Base-by-base conservation (phyloP, 2,797 vertebrate species). In the Anas flavirostris region DNA sequence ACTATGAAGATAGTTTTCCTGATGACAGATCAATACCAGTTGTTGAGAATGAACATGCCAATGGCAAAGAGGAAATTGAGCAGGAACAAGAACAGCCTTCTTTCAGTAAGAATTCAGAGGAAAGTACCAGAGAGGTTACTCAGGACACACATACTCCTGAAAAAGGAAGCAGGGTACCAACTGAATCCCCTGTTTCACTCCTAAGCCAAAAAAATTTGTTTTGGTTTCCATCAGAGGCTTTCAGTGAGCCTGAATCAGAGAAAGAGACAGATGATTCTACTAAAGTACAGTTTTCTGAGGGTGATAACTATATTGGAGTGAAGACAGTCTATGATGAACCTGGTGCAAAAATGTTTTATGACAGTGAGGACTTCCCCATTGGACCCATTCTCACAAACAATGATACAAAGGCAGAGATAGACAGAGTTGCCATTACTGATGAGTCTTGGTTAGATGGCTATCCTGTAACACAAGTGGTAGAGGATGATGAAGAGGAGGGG, bases 381-480 rank as follows among this genome's bases (percentile, higher is more conserved):
- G 97, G 93, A 22, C 98, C 98, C 1, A 67, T 96, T 28, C 89
- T 97, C 58, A 95, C 80, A 33, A 90, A 92, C 50, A 99, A 98
- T 6, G 62, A 93, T 37, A 98, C 98, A 55, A 97, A 97, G 88
- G 91, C 55, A 37, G 92, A 52, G 1, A 97, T 95, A 63, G 95
- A 96, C 28, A 82, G 93, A n/a, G 92, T 95, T 72, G 95, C 97
- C 83, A 98, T 98, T 92, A 98, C 98, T 3, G 98, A 98, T 0
- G 98, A 98, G 28, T 98, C 99, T 1, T 99, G 99, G 99, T 86
- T 99, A 60, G 99, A 99, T 6, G 99, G 99, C 70, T 99, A 99
- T 91, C 98, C 99, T 17, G 98, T 99, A 64, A 97, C 97, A 7
- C 97, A 98, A 69, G 94, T 97, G 55, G 97, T 92, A 60, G 97